Evolutionary conservation across 2,888 invertebrate species (phyloP).

Genomic region (Tromatobia lineatoria): DNA sequence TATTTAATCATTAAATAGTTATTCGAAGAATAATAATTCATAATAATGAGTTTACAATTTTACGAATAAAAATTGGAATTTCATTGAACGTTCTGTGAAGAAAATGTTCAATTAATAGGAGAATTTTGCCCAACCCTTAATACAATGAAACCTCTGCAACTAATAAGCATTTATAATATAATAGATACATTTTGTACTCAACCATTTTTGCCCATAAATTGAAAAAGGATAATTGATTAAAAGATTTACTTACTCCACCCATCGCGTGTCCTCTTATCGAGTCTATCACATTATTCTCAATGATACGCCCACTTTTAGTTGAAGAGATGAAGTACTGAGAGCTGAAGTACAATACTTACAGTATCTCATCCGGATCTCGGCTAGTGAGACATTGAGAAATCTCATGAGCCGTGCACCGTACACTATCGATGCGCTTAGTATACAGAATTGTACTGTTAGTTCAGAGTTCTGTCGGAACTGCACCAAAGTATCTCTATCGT

Average conservation of each 20-base stretch:
- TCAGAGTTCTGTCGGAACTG: slow-evolving; percentile 13
- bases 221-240: background rate
- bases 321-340: slow-evolving; percentile 8
- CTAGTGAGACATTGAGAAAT: slow-evolving; percentile 20
- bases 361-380: slow-evolving; percentile 9
- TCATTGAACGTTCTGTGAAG: background rate
- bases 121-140: background rate
- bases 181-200: background rate
- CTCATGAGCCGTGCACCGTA: slow-evolving; percentile 2
- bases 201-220: no score
- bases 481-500: slow-evolving; percentile 10
- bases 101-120: no score
- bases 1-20: no score
- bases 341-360: slow-evolving; percentile 16
- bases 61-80: background rate
- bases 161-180: background rate
- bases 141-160: background rate
- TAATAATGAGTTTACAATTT: background rate
- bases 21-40: background rate
- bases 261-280: slow-evolving; percentile 9
- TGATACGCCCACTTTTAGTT: slow-evolving; percentile 25
- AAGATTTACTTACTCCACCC: slow-evolving; percentile 11
- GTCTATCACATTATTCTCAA: slow-evolving; percentile 1
- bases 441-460: slow-evolving; percentile 35
- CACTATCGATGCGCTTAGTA: background rate